Evolutionary conservation across 1,140 invertebrate species (phyloP).

Genomic region (Muscidifurax raptorellus): DNA sequence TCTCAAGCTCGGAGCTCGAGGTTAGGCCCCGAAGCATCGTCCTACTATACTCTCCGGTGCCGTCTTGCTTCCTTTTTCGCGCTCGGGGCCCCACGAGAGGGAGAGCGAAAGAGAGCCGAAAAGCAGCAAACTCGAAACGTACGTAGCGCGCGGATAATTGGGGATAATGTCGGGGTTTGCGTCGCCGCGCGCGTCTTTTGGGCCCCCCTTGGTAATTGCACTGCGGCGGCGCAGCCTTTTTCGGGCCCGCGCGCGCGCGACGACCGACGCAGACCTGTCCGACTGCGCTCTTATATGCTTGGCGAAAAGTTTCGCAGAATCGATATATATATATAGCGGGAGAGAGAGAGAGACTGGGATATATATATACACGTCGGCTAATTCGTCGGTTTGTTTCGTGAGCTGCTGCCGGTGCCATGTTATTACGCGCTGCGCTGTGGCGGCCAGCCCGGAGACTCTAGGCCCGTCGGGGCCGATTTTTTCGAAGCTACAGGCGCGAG

Average conservation of each 20-base stretch:
- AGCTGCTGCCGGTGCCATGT: slow-evolving; percentile 64
- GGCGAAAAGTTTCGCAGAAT: slow-evolving; percentile 45
- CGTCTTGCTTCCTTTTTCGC: slow-evolving; percentile 53
- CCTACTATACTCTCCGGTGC: slow-evolving; percentile 52
- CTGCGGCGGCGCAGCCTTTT: slow-evolving; percentile 62
- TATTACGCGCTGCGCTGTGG: slow-evolving; percentile 61
- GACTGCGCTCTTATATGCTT: neutral
- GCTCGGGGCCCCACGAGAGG: slow-evolving; percentile 49
- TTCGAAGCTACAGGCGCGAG: slow-evolving; percentile 40
- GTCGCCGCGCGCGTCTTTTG: slow-evolving; percentile 41
- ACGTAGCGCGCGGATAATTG: slow-evolving; percentile 67
- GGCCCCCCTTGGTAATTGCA: slow-evolving; percentile 68
- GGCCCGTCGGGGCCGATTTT: slow-evolving; percentile 47
- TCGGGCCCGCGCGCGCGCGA: slow-evolving; percentile 59
- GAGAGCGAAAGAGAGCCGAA: slow-evolving; percentile 59
- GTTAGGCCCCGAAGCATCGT: slow-evolving; percentile 52
- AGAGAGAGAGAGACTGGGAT: neutral
- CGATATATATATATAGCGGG: neutral
- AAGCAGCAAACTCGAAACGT: slow-evolving; percentile 66
- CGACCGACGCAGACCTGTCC: slow-evolving; percentile 57
- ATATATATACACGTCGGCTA: slow-evolving; percentile 56
- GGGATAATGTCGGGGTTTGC: slow-evolving; percentile 71
- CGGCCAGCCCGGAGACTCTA: slow-evolving; percentile 53
- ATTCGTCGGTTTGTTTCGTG: slow-evolving; percentile 69
- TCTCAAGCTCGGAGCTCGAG: slow-evolving; percentile 16